Evolutionary conservation across 2,113 vertebrate genomes (phyloP), one percentile per base, ranked within the genome.

Genomic region (Chloebia gouldiae): DNA sequence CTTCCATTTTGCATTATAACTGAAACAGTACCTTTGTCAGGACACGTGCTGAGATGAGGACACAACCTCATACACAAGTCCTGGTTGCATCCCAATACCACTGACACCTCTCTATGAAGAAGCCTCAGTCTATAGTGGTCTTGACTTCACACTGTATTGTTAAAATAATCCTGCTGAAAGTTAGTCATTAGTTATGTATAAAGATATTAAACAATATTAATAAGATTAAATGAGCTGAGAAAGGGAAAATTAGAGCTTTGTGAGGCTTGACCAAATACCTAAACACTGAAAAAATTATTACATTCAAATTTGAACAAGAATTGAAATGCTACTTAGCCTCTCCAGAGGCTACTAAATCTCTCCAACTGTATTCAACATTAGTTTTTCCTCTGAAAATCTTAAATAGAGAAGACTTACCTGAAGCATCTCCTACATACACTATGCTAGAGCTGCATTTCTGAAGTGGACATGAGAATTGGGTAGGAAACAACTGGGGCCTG

Each of bases 31-130:
- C 11, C 3, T 56, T 95, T 47, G 16, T 66, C 14, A 39, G 44
- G 25, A n/a, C 23, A 5, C 0, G 0, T 27, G 13, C 7, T 78
- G 17, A 54, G 9, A 16, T 7, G 8, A 37, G 3, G 15, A 2
- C 7, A 42, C 13, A 73, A 39, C 14, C 70, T 73, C 40, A 7
- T 44, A 21, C 18, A 15, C 27, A 66, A 80, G 31, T 3, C 7
- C 10, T 22, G 10, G 1, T 37, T 63, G 31, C 27, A 31, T 33
- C 21, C 10, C 2, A 2, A 2, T 53, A 21, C 19, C 28, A 24
- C 11, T 39, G 45, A 31, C 3, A 21, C 8, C 3, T 51, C 33
- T 56, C 13, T 19, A 22, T 7, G 35, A 70, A 42, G 31, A 40
- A 56, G 7, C 27, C 7, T 40, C 21, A 45, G 18, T 31, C 30